These are phyloP conservation scores for Eulemur rubriventer DNA, from an alignment of 2,797 vertebrate species.

Conservation along the genomic window DNA sequence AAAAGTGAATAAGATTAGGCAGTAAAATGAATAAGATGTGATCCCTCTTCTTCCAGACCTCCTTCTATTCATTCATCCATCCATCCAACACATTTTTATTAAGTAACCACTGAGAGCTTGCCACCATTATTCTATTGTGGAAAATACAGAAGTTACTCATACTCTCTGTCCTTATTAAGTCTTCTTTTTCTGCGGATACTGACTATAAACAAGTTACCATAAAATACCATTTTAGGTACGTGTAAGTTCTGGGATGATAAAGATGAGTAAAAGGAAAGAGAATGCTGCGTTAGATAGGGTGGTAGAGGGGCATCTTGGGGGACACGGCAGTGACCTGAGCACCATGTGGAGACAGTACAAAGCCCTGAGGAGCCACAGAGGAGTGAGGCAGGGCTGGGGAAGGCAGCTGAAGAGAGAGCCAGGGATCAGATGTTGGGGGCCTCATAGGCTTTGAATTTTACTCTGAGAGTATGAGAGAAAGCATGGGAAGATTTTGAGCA, in stretches of 20 bases:
- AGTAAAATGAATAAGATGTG: not conserved
- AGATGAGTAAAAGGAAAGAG: not conserved
- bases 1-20: not conserved
- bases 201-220: not conserved
- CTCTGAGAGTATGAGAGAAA: not conserved
- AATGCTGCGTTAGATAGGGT: not conserved
- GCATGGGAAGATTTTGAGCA: not conserved
- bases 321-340: not conserved
- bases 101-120: not conserved
- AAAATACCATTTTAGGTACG: not conserved
- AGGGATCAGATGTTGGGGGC: fast-evolving
- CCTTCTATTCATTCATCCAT: not conserved
- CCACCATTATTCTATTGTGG: not conserved
- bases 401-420: no score
- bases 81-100: not conserved
- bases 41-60: not conserved
- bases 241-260: not conserved
- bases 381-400: not conserved
- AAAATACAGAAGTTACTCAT: conserved; percentile 11
- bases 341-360: not conserved
- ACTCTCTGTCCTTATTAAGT: not conserved
- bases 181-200: not conserved
- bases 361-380: not conserved
- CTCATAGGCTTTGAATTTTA: not conserved
- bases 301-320: no score